phyloP scores from a whole-genome alignment of 2,888 invertebrate genomes.

The Macaria notata region DNA sequence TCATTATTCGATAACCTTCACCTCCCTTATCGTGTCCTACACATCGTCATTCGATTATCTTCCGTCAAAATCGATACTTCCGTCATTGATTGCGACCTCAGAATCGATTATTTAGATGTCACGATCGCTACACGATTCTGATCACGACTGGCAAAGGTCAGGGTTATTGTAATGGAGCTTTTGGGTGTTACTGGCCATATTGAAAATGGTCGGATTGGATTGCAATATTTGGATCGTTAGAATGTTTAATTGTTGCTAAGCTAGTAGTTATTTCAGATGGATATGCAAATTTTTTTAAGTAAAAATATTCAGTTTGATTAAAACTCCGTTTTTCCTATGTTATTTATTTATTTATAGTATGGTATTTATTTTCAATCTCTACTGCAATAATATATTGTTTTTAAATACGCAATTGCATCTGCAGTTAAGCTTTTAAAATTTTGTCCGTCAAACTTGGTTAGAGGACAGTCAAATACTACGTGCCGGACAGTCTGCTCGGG shows the following conservation, averaged over 20 bases:
- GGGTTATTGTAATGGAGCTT: slow-evolving; percentile 46
- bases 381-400: too few relatives aligned
- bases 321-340: too few relatives aligned
- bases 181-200: slow-evolving; percentile 27
- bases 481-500: too few relatives aligned
- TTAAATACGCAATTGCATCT: too few relatives aligned
- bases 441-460: too few relatives aligned
- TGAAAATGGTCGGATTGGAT: slow-evolving; percentile 8
- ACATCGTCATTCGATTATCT: slow-evolving; percentile 53
- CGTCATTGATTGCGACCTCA: slow-evolving; percentile 77
- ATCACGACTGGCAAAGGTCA: slow-evolving; percentile 75
- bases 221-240: not conserved
- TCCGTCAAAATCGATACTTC: slow-evolving; percentile 68
- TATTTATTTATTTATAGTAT: too few relatives aligned
- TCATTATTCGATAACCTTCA: slow-evolving; percentile 37
- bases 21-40: slow-evolving; percentile 46
- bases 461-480: too few relatives aligned
- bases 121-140: slow-evolving; percentile 61
- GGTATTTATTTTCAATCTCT: too few relatives aligned
- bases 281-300: not conserved
- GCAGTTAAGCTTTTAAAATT: too few relatives aligned
- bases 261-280: not conserved
- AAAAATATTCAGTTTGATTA: too few relatives aligned
- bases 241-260: too few relatives aligned
- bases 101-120: slow-evolving; percentile 73